A percentile compares a stretch with the other conserved stretches of the same genome.
These are phyloP conservation scores for Adelphocoris suturalis DNA, from an alignment of 2,888 invertebrate species.

Conservation along the genomic window DNA sequence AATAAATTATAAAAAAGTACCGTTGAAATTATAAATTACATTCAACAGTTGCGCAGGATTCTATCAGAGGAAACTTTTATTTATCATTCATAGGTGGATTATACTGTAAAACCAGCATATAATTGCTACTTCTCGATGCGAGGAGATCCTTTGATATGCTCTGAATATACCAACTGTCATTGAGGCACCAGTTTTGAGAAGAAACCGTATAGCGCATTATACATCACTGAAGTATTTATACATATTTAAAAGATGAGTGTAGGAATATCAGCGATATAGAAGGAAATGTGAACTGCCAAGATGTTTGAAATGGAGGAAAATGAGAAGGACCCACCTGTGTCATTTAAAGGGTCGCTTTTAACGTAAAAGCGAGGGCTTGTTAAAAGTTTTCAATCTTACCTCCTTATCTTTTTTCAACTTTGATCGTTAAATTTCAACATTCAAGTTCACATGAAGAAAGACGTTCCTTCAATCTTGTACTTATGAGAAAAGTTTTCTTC, in stretches of 20 bases:
- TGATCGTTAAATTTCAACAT: slow-evolving; percentile 55
- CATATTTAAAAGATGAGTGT: not conserved
- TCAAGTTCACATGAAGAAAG: slow-evolving; percentile 53
- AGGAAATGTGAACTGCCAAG: slow-evolving; percentile 33
- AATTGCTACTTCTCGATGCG: too few species aligned
- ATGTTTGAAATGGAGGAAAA: slow-evolving; percentile 1
- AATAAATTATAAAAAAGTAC: too few species aligned
- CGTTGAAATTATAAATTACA: too few species aligned
- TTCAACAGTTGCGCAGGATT: too few species aligned
- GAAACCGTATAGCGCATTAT: too few species aligned
- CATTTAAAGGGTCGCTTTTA: not conserved
- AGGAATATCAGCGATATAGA: not conserved
- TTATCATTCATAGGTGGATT: too few species aligned
- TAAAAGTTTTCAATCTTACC: slow-evolving; percentile 37
- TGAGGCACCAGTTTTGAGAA: too few species aligned
- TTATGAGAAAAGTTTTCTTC: slow-evolving; percentile 49
- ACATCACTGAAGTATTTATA: too few species aligned
- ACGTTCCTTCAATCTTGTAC: slow-evolving; percentile 11
- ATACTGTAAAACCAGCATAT: too few species aligned
- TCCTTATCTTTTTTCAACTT: slow-evolving; percentile 38
- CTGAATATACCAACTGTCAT: too few species aligned
- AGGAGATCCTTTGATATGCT: too few species aligned
- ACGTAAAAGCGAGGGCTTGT: slow-evolving; percentile 26
- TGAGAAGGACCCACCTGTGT: slow-evolving; percentile 32
- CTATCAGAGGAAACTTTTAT: too few species aligned